Evolutionary conservation across 2,113 vertebrate genomes (phyloP).

Genomic region (Malurus melanocephalus): DNA sequence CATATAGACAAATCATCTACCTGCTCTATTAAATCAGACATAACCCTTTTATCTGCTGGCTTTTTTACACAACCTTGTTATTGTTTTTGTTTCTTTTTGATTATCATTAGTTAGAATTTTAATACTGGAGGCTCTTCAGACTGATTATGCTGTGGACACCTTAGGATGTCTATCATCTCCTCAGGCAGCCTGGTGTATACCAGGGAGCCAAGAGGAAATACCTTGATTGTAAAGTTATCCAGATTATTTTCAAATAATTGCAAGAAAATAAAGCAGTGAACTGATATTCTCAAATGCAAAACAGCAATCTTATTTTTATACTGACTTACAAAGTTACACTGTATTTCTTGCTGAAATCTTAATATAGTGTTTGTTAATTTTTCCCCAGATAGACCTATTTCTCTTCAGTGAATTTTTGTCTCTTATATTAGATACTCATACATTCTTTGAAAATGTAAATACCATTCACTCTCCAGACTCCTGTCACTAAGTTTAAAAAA

Average conservation of each 20-base stretch:
- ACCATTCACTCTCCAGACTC: not conserved
- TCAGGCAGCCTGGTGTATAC: conserved; percentile 77
- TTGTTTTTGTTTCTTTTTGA: conserved; percentile 72
- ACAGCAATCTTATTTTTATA: conserved; percentile 53
- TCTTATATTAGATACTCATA: not conserved
- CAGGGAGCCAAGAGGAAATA: conserved; percentile 80
- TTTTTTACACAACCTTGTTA: conserved; percentile 42
- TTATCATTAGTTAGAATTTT: conserved; percentile 77
- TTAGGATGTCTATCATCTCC: conserved; percentile 78
- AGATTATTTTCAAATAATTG: conserved; percentile 83
- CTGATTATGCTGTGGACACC: conserved; percentile 81
- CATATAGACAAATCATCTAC: not conserved
- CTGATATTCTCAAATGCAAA: conserved; percentile 69
- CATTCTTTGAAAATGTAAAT: not conserved
- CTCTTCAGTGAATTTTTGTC: not conserved
- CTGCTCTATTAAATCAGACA: conserved; percentile 19
- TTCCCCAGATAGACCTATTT: not conserved
- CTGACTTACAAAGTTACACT: conserved; percentile 55
- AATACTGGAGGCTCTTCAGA: conserved; percentile 77
- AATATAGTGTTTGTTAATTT: not conserved
- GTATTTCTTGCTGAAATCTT: conserved; percentile 12
- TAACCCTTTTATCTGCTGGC: not conserved
- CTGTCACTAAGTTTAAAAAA: not conserved
- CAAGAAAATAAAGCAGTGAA: conserved; percentile 75
- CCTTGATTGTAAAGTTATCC: conserved; percentile 81